Evolutionary conservation across 2,113 vertebrate genomes (phyloP).

Genomic region (Lampris incognitus): DNA sequence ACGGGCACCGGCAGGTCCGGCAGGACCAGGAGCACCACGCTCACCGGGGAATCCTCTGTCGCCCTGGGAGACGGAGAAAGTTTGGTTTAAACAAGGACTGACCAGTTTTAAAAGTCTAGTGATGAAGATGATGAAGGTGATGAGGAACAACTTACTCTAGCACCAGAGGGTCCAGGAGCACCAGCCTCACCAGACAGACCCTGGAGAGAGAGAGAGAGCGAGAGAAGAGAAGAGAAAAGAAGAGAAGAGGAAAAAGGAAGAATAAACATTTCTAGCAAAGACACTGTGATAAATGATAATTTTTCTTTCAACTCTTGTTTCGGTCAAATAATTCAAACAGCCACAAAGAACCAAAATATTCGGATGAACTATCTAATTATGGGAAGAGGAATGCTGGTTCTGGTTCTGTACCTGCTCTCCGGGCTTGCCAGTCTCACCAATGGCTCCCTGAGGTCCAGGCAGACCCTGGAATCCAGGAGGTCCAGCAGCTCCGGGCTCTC

Average conservation of each 20-base stretch:
- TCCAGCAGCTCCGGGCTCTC: slow-evolving; percentile 91
- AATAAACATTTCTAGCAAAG: too few species aligned
- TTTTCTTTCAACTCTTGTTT: not conserved
- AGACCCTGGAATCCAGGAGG: slow-evolving; percentile 95
- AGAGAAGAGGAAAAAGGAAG: too few species aligned
- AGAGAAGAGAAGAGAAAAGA: not conserved
- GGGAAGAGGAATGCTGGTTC: too few species aligned
- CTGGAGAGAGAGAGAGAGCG: slow-evolving; percentile 56
- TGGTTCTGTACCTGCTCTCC: slow-evolving; percentile 90
- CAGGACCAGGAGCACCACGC: slow-evolving; percentile 89
- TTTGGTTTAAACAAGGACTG: too few species aligned
- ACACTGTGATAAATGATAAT: too few species aligned
- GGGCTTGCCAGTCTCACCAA: slow-evolving; percentile 90
- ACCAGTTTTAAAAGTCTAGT: not conserved
- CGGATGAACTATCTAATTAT: too few species aligned
- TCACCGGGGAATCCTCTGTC: slow-evolving; percentile 98
- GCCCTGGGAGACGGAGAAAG: slow-evolving; percentile 79
- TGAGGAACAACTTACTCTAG: slow-evolving; percentile 87
- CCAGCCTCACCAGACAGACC: slow-evolving; percentile 91
- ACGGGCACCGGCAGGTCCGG: slow-evolving; percentile 89
- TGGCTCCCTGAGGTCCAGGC: slow-evolving; percentile 93
- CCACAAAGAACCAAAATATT: too few species aligned
- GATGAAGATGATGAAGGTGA: not conserved
- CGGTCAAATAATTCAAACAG: too few species aligned
- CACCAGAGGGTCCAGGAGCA: slow-evolving; percentile 86